These are phyloP conservation scores for Papilio polyxenes DNA, from an alignment of 1,140 invertebrate species.

Conservation along the genomic window DNA sequence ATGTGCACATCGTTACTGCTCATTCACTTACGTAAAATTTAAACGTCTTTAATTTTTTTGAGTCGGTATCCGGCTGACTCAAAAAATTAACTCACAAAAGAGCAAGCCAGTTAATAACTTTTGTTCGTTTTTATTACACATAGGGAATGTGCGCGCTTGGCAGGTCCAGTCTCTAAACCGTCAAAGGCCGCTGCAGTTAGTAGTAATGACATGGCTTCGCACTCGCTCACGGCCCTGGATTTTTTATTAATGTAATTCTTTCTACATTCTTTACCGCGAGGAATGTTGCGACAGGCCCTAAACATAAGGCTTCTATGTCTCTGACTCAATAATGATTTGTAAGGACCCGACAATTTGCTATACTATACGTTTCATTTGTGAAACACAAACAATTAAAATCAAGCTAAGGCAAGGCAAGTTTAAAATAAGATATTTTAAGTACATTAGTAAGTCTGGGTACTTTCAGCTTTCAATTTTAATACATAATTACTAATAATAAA, in stretches of 20 bases:
- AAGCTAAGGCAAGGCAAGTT: background rate
- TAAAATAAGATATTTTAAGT: background rate
- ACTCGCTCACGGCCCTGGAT: slow-evolving; percentile 35
- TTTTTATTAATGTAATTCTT: slow-evolving; percentile 48
- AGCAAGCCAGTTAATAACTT: no score
- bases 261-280: slow-evolving; percentile 51
- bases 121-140: no score
- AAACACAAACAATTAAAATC: background rate
- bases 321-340: background rate
- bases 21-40: background rate
- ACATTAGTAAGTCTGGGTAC: no score
- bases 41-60: background rate
- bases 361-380: background rate
- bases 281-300: slow-evolving; percentile 49
- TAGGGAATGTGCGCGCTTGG: background rate
- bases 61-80: no score
- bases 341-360: background rate
- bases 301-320: slow-evolving; percentile 44
- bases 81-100: no score
- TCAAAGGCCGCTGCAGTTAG: background rate
- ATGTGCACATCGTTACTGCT: no score
- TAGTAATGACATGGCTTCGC: slow-evolving; percentile 43
- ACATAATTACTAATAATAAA: no score
- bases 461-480: no score
- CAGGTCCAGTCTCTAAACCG: background rate